Evolutionary conservation across 2,113 vertebrate species (phyloP).

Genomic region (Calyptomena viridis): DNA sequence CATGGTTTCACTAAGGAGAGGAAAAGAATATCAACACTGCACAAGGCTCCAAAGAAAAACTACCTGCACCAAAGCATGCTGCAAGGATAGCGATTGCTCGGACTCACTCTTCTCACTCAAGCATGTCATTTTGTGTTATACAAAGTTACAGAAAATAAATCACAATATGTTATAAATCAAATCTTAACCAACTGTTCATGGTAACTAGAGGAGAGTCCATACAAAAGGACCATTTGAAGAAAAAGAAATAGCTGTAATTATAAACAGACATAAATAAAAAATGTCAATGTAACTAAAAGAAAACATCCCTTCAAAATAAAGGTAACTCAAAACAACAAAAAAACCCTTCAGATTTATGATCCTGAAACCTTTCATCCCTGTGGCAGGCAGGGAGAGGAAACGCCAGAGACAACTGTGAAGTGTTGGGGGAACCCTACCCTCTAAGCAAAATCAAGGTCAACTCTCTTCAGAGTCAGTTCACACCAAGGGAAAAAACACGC

Average conservation of each 20-base stretch:
- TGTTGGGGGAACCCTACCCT: background rate
- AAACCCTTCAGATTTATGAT: rapidly evolving
- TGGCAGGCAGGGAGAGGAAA: background rate
- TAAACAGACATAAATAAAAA: background rate
- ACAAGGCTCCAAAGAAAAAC: background rate
- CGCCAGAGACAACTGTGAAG: background rate
- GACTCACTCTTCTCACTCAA: background rate
- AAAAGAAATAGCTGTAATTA: background rate
- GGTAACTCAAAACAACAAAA: background rate
- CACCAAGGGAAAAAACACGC: background rate
- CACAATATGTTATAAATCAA: background rate
- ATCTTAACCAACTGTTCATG: background rate
- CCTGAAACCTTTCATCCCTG: background rate
- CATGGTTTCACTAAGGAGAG: background rate
- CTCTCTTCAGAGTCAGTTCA: background rate
- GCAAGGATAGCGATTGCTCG: rapidly evolving
- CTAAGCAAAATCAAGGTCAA: background rate
- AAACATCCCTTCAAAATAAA: background rate
- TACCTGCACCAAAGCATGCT: background rate
- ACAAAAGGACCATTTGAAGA: background rate
- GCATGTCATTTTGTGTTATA: background rate
- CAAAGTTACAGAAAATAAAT: background rate
- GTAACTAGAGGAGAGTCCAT: background rate
- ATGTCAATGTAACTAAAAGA: rapidly evolving
- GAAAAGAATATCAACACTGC: background rate